Evolutionary conservation across 2,797 vertebrate genomes (phyloP).

Genomic region (Paguma larvata): DNA sequence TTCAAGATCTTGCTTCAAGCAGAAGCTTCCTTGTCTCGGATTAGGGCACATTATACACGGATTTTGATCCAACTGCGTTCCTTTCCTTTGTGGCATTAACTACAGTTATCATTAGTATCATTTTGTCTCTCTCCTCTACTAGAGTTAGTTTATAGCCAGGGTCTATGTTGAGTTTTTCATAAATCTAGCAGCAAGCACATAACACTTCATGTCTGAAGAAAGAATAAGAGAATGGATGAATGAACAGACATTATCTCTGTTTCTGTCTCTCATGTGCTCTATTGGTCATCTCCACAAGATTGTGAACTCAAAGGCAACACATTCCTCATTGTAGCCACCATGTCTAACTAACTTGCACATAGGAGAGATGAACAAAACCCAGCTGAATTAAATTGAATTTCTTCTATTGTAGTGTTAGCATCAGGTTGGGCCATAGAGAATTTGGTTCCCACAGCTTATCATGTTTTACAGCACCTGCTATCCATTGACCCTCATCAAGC

Average conservation of each 20-base stretch:
- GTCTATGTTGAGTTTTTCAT: neutral
- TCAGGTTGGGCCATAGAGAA: neutral
- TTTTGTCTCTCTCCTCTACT: neutral
- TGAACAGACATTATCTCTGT: neutral
- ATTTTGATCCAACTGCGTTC: neutral
- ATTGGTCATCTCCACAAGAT: neutral
- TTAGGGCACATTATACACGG: too few relatives aligned
- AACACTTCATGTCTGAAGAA: neutral
- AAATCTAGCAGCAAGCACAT: neutral
- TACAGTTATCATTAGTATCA: neutral
- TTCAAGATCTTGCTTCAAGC: neutral
- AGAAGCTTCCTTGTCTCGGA: neutral
- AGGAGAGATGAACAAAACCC: neutral
- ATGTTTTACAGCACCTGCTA: neutral
- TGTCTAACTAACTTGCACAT: neutral
- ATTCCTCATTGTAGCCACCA: neutral
- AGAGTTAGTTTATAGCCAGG: neutral
- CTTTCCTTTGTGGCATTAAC: neutral
- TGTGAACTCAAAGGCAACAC: neutral
- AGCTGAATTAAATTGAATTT: constrained; percentile 4
- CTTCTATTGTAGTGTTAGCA: neutral
- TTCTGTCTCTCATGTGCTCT: neutral
- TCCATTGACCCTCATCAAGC: neutral
- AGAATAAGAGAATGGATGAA: neutral
- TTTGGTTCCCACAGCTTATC: neutral